Percentiles rank a stretch among this genome's conserved stretches.
phyloP scores from a whole-genome alignment of 1,140 invertebrate species.

The Drosophila lacteicornis region DNA sequence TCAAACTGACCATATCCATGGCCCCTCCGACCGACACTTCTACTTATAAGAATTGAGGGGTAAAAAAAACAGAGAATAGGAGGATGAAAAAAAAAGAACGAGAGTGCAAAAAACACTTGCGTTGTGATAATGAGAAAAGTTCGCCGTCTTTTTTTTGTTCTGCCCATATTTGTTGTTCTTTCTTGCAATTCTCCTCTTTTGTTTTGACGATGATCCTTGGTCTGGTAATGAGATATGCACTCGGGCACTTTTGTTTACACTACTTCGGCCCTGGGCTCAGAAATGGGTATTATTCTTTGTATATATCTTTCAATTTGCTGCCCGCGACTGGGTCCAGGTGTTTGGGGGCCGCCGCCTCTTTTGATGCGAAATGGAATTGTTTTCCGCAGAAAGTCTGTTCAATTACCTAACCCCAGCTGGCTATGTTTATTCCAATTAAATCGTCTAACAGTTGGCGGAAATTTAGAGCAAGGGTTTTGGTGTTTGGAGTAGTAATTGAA shows the following conservation, averaged over 20 bases:
- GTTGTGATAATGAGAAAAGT: conserved; percentile 75
- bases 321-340: conserved; percentile 41
- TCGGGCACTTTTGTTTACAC: conserved; percentile 61
- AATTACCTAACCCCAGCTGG: conserved; percentile 30
- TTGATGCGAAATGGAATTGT: conserved; percentile 9
- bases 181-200: conserved; percentile 56
- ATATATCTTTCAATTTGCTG: conserved; percentile 34
- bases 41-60: conserved; percentile 3
- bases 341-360: conserved; percentile 1
- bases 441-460: not conserved
- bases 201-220: conserved; percentile 71
- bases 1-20: conserved; percentile 55
- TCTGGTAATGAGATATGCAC: conserved; percentile 71
- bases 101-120: conserved; percentile 65
- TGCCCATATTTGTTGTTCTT: conserved; percentile 28
- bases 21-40: conserved; percentile 50
- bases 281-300: conserved; percentile 37
- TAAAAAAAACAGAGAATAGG: not conserved
- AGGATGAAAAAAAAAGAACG: not conserved
- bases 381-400: conserved; percentile 33
- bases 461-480: not conserved
- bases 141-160: conserved; percentile 17
- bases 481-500: not conserved
- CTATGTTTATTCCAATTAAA: conserved; percentile 9
- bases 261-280: conserved; percentile 14